A percentile compares a stretch with the other conserved stretches of the same genome.
Evolutionary conservation across 2,113 vertebrate genomes (phyloP).

Genomic region (Plecotus auritus): DNA sequence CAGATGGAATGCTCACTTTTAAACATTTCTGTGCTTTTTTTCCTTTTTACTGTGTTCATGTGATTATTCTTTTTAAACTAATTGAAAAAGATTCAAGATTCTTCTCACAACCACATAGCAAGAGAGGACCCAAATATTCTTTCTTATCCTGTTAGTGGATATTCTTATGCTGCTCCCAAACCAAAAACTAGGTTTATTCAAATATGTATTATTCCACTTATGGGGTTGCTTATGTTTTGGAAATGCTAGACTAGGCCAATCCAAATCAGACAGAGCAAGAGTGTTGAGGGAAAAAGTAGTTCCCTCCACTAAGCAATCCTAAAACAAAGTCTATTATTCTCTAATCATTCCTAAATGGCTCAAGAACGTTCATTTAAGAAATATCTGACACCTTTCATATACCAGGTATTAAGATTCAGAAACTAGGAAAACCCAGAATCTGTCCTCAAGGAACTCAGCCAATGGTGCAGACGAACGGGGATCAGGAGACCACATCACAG

Average conservation of each 20-base stretch:
- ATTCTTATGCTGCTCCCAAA: neutral
- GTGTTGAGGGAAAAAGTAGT: neutral
- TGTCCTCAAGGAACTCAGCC: neutral
- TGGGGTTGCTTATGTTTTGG: neutral
- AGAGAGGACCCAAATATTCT: neutral
- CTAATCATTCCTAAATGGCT: neutral
- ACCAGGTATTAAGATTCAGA: neutral
- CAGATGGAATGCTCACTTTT: neutral
- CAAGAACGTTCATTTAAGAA: neutral
- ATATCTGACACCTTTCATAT: neutral
- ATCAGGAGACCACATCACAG: neutral
- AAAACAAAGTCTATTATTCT: neutral
- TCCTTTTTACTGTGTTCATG: neutral
- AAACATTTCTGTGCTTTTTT: neutral
- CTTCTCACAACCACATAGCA: neutral
- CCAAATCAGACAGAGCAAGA: neutral
- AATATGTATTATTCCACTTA: neutral
- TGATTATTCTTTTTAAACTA: conserved; percentile 20
- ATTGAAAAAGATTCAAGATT: conserved; percentile 24
- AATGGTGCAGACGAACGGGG: neutral
- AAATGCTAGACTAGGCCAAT: neutral
- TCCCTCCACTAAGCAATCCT: neutral
- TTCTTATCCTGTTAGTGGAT: neutral
- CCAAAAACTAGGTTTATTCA: neutral
- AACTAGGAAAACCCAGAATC: neutral